These are phyloP conservation scores for Carcharodon carcharias DNA, from an alignment of 2,797 vertebrate species.

Conservation along the genomic window DNA sequence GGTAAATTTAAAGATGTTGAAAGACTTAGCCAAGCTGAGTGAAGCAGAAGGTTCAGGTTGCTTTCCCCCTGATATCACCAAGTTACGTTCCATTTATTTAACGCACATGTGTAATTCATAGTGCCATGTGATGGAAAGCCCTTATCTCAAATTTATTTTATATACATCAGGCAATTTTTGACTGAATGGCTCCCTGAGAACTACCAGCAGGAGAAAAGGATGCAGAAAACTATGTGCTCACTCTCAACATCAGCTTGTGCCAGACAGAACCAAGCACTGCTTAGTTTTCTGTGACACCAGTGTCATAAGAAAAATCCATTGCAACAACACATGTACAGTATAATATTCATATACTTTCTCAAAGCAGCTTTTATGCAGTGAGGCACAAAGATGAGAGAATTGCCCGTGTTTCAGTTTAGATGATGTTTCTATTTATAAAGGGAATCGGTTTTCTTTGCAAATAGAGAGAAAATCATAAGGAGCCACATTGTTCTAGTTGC, in stretches of 20 bases:
- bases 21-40: neutral
- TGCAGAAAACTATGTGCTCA: neutral
- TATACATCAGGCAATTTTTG: neutral
- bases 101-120: neutral
- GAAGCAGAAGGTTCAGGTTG: neutral
- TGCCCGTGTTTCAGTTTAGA: neutral
- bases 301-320: neutral
- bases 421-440: neutral
- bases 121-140: neutral
- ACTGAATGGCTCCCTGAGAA: neutral
- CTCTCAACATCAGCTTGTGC: neutral
- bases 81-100: neutral
- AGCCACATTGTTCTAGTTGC: too few species aligned
- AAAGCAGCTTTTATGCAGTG: neutral
- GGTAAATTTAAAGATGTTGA: conserved; percentile 3
- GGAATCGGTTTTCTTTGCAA: neutral
- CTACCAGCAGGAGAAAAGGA: neutral
- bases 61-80: neutral
- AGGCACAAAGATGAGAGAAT: neutral
- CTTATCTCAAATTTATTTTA: neutral
- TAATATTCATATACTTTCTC: neutral
- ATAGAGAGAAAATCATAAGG: too few species aligned
- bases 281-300: neutral
- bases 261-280: neutral
- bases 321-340: neutral